Conservation (phyloP, 2,888 invertebrate genomes). For the Pachliopta kotzebuea region DNA sequence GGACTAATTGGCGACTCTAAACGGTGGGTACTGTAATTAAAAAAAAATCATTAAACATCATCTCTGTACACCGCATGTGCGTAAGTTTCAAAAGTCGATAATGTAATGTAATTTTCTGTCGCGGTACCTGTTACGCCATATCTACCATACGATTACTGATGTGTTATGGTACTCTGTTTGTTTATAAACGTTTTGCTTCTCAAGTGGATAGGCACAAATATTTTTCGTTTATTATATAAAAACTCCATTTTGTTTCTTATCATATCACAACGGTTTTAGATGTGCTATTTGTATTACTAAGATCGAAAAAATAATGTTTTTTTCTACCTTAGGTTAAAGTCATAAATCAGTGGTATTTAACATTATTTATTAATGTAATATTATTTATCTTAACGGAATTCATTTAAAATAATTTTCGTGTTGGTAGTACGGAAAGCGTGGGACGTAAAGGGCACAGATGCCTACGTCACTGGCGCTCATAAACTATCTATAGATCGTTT, state of each 20-base stretch:
- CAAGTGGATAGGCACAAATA: neutral
- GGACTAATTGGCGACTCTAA: conserved; percentile 57
- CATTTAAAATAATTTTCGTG: conserved; percentile 6
- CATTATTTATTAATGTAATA: neutral
- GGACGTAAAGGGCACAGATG: conserved; percentile 62
- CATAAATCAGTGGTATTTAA: neutral
- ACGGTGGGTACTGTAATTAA: conserved; percentile 57
- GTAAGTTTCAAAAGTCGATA: neutral
- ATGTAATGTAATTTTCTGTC: neutral
- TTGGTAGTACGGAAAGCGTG: conserved; percentile 46
- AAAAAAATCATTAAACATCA: neutral
- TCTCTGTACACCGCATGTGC: neutral
- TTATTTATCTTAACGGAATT: neutral
- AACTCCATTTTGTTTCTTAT: neutral
- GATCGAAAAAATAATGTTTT: neutral
- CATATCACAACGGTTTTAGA: neutral
- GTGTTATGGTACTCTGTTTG: conserved; percentile 49
- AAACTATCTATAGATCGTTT: conserved; percentile 39
- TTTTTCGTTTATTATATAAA: neutral
- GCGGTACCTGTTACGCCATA: conserved; percentile 64
- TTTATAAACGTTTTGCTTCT: conserved; percentile 46
- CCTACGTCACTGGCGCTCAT: conserved; percentile 63
- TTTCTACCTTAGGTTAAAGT: neutral
- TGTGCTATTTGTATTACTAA: neutral
- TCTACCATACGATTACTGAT: conserved; percentile 46